phyloP scores from a whole-genome alignment of 2,888 invertebrate genomes.

The Pammene aurita region DNA sequence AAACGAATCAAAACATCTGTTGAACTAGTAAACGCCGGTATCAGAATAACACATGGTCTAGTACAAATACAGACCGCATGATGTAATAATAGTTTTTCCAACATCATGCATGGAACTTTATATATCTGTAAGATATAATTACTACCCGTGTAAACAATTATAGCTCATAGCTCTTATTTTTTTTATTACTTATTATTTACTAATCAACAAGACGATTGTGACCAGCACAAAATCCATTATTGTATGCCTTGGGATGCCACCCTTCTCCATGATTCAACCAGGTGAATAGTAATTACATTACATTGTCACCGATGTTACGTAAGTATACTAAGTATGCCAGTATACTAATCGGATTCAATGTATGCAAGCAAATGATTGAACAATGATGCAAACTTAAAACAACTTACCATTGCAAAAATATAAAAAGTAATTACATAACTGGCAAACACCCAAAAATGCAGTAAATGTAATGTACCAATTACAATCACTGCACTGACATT shows the following conservation, averaged over 20 bases:
- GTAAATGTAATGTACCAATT: conserved; percentile 7
- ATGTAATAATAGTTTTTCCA: conserved; percentile 20
- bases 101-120: conserved; percentile 2
- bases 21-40: conserved; percentile 15
- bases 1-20: conserved; percentile 33
- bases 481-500: conserved; percentile 45
- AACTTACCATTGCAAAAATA: background rate
- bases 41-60: conserved; percentile 20
- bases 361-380: background rate
- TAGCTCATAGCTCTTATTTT: too few relatives aligned
- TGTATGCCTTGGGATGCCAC: too few relatives aligned
- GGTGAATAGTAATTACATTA: background rate
- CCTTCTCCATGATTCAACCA: too few relatives aligned
- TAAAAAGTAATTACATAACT: background rate
- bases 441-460: background rate
- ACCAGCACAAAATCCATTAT: too few relatives aligned
- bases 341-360: background rate
- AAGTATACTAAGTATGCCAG: background rate
- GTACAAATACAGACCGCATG: conserved; percentile 7
- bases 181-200: too few relatives aligned
- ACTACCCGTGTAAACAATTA: too few relatives aligned
- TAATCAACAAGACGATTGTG: too few relatives aligned
- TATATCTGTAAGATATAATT: too few relatives aligned
- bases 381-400: background rate
- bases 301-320: background rate